Base-by-base conservation (phyloP, 2,888 invertebrate genomes). In the Diarsia rubi region DNA sequence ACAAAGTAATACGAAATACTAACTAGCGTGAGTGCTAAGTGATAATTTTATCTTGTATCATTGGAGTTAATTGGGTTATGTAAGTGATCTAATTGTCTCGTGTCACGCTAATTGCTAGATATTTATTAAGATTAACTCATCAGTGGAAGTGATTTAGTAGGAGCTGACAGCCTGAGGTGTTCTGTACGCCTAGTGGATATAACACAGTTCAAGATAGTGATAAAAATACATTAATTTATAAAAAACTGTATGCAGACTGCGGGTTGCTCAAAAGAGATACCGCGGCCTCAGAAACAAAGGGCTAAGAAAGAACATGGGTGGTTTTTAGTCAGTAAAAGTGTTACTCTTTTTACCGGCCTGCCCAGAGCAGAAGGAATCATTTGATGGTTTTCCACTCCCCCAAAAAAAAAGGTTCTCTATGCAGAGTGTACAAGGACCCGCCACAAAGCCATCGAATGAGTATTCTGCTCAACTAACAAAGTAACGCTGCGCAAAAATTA, bases 111-210 rank as follows among this genome's bases (percentile, higher is more conserved):
- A 60, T 31, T 59, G 31, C 60, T 60, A 21, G 21, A 24, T 54
- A 37, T 9, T 5, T 54, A 37, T 9, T 5, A 21, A 59, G 21
- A 60, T 63, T 21, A n/a, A 45, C 27, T 21, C 44, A 44, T 16
- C 16, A 68, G 27, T 68, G 42, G 42, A n/a, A n/a, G n/a, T n/a
- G n/a, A n/a, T 60, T 62, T 31, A 59, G 16, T 57, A 57, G 9
- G 27, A 59, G 59, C 5, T 59, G 59, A 1, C 19, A 9, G 3
- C 19, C 27, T 31, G 9, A 57, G 19, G 57, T 4, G 57, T 8
- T 27, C 27, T 19, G 27, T 59, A 12, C 3, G 31, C 31, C 31
- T 31, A 3, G 27, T 59, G 12, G 52, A 11, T 52, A 52, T 12
- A 52, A 1, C n/a, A 52, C 12, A 4, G 2, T 1, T 52, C n/a